Percentiles rank a stretch among this genome's conserved stretches.
phyloP scores from a whole-genome alignment of 1,140 invertebrate genomes.

The Ridgeia piscesae region DNA sequence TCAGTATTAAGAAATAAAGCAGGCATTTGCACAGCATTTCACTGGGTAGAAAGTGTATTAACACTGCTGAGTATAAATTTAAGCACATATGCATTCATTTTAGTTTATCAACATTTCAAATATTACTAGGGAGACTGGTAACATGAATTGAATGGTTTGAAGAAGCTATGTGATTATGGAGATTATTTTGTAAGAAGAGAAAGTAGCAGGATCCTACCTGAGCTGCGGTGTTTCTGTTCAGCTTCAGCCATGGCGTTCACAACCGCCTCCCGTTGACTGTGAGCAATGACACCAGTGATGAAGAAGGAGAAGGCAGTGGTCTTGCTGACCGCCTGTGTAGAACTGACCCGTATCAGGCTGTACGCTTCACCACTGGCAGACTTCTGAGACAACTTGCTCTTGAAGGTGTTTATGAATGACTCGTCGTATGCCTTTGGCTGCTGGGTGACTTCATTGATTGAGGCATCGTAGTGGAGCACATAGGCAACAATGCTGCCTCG shows the following conservation, averaged over 20 bases:
- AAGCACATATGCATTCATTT: too few relatives aligned
- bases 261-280: not conserved
- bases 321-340: not conserved
- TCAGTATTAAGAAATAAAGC: too few relatives aligned
- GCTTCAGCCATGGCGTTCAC: not conserved
- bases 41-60: too few relatives aligned
- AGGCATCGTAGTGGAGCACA: not conserved
- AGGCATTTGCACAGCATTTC: too few relatives aligned
- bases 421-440: not conserved
- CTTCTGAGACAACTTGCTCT: not conserved
- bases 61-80: too few relatives aligned
- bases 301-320: not conserved
- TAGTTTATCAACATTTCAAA: too few relatives aligned
- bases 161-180: not conserved
- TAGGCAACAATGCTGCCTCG: not conserved
- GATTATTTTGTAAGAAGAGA: not conserved
- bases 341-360: not conserved
- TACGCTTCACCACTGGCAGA: not conserved
- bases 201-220: not conserved
- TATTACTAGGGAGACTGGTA: too few relatives aligned
- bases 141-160: not conserved
- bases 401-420: not conserved
- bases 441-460: not conserved
- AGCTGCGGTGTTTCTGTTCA: not conserved
- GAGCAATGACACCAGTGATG: not conserved